Conservation (phyloP, 2,797 vertebrate species). For the Hephaestus fuliginosus region DNA sequence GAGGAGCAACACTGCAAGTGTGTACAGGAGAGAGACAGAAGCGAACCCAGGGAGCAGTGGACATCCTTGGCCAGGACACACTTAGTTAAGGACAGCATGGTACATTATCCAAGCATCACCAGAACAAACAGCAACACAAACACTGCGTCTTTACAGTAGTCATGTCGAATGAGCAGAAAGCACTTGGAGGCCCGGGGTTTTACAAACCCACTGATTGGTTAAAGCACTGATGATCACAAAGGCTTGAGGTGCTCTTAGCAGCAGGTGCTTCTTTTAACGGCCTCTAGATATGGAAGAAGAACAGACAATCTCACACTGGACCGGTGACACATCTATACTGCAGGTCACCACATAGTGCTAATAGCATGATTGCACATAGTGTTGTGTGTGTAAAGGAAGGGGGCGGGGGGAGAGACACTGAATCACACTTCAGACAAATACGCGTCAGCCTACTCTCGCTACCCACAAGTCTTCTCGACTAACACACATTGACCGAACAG, state of each 20-base stretch:
- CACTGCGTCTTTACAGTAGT: slow-evolving; percentile 80
- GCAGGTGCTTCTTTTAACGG: slow-evolving; percentile 81
- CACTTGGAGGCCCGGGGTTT: slow-evolving; percentile 78
- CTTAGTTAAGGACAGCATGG: slow-evolving; percentile 81
- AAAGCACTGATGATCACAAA: slow-evolving; percentile 86
- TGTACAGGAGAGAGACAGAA: slow-evolving; percentile 82
- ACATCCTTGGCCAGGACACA: slow-evolving; percentile 87
- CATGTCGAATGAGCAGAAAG: slow-evolving; percentile 80
- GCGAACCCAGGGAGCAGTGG: slow-evolving; percentile 83
- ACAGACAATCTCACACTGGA: slow-evolving; percentile 76
- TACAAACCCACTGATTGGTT: slow-evolving; percentile 81
- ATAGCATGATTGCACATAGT: slow-evolving; percentile 75
- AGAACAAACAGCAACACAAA: slow-evolving; percentile 82
- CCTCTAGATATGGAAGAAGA: slow-evolving; percentile 77
- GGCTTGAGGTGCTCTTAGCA: slow-evolving; percentile 84
- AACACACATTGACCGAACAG: slow-evolving; percentile 68
- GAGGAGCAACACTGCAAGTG: slow-evolving; percentile 80
- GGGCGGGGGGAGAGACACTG: slow-evolving; percentile 58
- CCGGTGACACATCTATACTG: slow-evolving; percentile 71
- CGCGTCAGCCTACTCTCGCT: slow-evolving; percentile 66
- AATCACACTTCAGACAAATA: slow-evolving; percentile 75
- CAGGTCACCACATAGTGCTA: slow-evolving; percentile 75
- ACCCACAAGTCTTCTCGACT: slow-evolving; percentile 70
- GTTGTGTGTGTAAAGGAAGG: slow-evolving; percentile 53
- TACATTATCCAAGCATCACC: slow-evolving; percentile 80